These are phyloP conservation scores for Cenopis cana DNA, from an alignment of 2,888 invertebrate genomes.

Conservation along the genomic window DNA sequence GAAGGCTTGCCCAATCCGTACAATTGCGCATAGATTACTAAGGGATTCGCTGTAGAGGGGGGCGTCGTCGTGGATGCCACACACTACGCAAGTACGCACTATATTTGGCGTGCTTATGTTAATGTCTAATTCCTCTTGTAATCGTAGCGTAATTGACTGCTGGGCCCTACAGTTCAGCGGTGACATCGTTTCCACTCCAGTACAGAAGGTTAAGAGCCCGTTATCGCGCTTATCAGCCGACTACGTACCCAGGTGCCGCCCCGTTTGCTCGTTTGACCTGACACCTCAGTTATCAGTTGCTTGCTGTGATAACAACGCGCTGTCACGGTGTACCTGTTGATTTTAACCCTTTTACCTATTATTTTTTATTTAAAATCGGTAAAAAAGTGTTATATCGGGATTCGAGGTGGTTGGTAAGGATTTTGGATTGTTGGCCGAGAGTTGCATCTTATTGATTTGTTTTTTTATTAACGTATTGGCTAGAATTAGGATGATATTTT, in stretches of 20 bases:
- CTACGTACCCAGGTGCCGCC: constrained; percentile 74
- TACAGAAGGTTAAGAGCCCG: constrained; percentile 83
- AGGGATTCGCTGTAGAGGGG: too few species aligned
- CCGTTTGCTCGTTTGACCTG: constrained; percentile 85
- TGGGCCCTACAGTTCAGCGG: constrained; percentile 55
- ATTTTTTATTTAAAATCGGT: constrained; percentile 44
- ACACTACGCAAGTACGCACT: too few species aligned
- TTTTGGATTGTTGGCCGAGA: not conserved
- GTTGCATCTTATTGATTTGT: constrained; percentile 21
- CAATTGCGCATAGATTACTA: too few species aligned
- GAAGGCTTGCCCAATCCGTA: too few species aligned
- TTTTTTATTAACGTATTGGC: not conserved
- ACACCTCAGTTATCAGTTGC: constrained; percentile 82
- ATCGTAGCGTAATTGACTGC: constrained; percentile 18
- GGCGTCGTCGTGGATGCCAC: too few species aligned
- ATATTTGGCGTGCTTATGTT: not conserved
- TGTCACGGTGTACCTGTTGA: constrained; percentile 75
- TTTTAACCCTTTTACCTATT: constrained; percentile 70
- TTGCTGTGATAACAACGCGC: constrained; percentile 76
- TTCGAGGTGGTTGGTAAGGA: constrained; percentile 29
- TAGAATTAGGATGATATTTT: not conserved
- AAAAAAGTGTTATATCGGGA: constrained; percentile 14
- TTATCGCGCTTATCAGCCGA: constrained; percentile 77
- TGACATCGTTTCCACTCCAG: constrained; percentile 65
- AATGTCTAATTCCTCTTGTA: not conserved